These are phyloP conservation scores for Styela plicata DNA, from an alignment of 23 tunicate species.

Conservation along the genomic window DNA sequence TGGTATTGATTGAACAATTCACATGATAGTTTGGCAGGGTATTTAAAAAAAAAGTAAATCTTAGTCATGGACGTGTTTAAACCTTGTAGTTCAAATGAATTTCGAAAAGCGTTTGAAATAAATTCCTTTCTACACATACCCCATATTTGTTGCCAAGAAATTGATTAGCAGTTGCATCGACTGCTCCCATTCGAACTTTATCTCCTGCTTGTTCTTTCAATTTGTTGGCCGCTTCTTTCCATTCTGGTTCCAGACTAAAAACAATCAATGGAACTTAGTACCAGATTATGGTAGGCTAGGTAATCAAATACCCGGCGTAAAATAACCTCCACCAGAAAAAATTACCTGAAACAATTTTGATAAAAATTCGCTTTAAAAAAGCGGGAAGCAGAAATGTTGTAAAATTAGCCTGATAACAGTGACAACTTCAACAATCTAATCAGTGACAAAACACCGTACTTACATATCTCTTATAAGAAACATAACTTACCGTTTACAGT, in stretches of 20 bases:
- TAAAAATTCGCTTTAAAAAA: too few species aligned
- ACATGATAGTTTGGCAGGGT: neutral
- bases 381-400: too few species aligned
- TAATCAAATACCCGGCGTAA: too few species aligned
- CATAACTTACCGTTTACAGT: slow-evolving; percentile 92
- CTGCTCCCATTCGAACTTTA: slow-evolving; percentile 77
- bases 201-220: slow-evolving; percentile 75
- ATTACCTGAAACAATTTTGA: too few species aligned
- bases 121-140: too few species aligned
- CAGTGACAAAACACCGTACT: neutral
- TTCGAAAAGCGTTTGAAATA: neutral
- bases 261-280: too few species aligned
- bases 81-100: neutral
- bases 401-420: too few species aligned
- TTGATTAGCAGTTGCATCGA: slow-evolving; percentile 93
- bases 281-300: too few species aligned
- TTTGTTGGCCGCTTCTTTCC: slow-evolving; percentile 91
- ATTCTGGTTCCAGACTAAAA: slow-evolving; percentile 82
- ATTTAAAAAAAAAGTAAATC: neutral
- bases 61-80: neutral
- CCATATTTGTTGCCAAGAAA: slow-evolving; percentile 75
- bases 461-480: too few species aligned
- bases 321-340: too few species aligned
- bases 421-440: neutral
- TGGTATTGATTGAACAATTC: neutral